Percentiles rank a stretch among this genome's conserved stretches.
These are phyloP conservation scores for Nemopilema nomurai DNA, from an alignment of 30 jellyfish, hydroid and myxozoan species.

Conservation along the genomic window DNA sequence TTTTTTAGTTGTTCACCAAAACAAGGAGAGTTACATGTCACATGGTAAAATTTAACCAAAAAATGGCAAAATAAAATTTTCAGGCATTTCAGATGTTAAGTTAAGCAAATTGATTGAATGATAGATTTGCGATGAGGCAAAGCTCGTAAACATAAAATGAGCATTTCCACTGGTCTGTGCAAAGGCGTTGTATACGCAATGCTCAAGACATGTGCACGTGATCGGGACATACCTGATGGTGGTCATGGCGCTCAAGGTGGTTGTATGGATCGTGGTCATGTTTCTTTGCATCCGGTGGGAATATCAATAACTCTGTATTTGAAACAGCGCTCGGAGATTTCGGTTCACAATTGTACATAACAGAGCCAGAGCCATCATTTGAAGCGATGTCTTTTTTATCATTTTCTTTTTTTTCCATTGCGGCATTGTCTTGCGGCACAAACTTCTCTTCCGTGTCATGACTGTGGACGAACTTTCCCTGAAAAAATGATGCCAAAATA, in stretches of 20 bases:
- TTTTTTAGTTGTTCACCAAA: no score
- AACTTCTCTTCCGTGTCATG: conserved; percentile 2
- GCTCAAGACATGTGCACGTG: neutral
- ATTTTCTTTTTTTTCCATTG: neutral
- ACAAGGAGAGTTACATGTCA: no score
- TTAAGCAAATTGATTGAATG: no score
- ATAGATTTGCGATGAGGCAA: no score
- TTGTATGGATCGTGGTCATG: conserved; percentile 59
- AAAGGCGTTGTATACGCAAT: neutral
- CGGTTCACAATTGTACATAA: neutral
- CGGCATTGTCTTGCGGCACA: neutral
- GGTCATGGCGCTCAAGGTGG: conserved; percentile 57
- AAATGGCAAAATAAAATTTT: no score
- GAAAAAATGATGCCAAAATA: neutral
- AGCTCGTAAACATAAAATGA: no score
- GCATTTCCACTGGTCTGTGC: no score
- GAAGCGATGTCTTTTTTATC: neutral
- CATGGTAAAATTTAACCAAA: no score
- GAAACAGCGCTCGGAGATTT: conserved; percentile 15
- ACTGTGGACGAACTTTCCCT: neutral
- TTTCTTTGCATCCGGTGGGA: neutral
- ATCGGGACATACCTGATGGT: conserved; percentile 32
- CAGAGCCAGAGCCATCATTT: conserved; percentile 16
- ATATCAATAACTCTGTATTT: conserved; percentile 33
- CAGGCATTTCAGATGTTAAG: no score